Conservation (phyloP, 2,888 invertebrate genomes). For the Allacma fusca region DNA sequence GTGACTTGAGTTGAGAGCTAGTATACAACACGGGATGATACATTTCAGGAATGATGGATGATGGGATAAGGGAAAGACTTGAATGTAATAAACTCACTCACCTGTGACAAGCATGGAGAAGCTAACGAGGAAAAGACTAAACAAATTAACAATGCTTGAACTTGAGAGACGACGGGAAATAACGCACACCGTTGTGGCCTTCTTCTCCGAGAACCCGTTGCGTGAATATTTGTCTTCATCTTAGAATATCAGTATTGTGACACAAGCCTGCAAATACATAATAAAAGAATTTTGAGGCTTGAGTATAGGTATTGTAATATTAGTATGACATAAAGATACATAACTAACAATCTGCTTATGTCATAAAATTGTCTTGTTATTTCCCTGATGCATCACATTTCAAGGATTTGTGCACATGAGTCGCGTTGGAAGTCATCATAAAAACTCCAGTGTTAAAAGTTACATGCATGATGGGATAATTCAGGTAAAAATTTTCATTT, state of each 20-base stretch:
- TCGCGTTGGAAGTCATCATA: no score
- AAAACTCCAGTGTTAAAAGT: no score
- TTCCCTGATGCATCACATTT: neutral
- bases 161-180: neutral
- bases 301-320: no score
- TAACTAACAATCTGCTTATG: neutral
- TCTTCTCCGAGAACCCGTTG: slow-evolving; percentile 10
- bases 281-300: neutral
- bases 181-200: neutral
- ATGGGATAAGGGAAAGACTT: neutral
- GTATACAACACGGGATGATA: no score
- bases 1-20: no score
- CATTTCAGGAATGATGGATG: neutral
- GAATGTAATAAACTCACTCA: neutral
- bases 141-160: slow-evolving; percentile 23
- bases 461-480: no score
- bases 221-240: slow-evolving; percentile 8
- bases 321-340: neutral
- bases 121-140: slow-evolving; percentile 9
- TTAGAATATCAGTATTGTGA: neutral
- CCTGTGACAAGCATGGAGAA: slow-evolving; percentile 25
- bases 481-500: no score
- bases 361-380: neutral
- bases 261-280: neutral
- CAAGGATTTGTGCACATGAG: neutral